Percentiles rank a stretch among this genome's conserved stretches.
Evolutionary conservation across 1,140 invertebrate species (phyloP).

Genomic region (Zaprionus tsacasi): DNA sequence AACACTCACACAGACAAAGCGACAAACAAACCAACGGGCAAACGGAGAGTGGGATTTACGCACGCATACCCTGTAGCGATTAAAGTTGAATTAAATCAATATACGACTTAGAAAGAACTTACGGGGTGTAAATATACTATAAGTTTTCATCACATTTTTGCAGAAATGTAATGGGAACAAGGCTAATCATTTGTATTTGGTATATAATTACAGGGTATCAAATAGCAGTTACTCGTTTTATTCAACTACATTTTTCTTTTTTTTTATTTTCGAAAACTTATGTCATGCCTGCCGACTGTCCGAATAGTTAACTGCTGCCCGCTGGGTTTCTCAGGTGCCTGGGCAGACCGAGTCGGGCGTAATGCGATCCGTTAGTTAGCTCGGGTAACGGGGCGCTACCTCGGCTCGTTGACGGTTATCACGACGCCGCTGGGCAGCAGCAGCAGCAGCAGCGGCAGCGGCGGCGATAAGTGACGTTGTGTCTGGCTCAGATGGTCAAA

Average conservation of each 20-base stretch:
- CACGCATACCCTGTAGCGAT: constrained; percentile 9
- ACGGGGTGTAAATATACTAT: background rate
- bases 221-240: background rate
- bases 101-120: background rate
- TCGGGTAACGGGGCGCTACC: constrained; percentile 6
- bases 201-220: constrained; percentile 1
- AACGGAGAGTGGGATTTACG: constrained; percentile 8
- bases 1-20: constrained; percentile 47
- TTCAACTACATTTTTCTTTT: background rate
- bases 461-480: constrained; percentile 57
- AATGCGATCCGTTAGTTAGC: constrained; percentile 52
- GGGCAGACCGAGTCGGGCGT: constrained; percentile 18
- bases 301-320: constrained; percentile 41
- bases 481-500: constrained; percentile 60
- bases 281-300: constrained; percentile 54
- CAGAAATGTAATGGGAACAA: too few relatives aligned
- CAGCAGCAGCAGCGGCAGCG: background rate
- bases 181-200: too few relatives aligned
- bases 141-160: too few relatives aligned
- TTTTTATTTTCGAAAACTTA: constrained; percentile 43
- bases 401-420: constrained; percentile 29
- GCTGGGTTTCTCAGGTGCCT: constrained; percentile 48
- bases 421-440: constrained; percentile 25
- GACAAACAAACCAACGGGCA: constrained; percentile 18
- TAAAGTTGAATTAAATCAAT: background rate